Percentiles rank a stretch among this genome's conserved stretches.
These are phyloP conservation scores for Zeugodacus cucurbitae DNA, from an alignment of 1,140 invertebrate species.

Conservation along the genomic window DNA sequence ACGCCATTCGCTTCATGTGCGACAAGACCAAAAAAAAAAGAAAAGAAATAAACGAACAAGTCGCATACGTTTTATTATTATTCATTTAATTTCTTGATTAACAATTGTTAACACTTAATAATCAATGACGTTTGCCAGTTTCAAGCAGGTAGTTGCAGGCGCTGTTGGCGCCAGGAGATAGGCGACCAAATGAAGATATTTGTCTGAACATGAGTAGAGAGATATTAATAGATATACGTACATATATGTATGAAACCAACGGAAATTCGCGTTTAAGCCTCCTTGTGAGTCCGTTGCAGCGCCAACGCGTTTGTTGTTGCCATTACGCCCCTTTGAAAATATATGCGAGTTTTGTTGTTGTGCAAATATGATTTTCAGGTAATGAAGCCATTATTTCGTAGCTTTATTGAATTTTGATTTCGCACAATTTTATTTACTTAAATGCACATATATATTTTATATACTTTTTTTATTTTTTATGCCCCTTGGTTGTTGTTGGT, in stretches of 20 bases:
- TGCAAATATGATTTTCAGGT: neutral
- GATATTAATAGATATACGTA: neutral
- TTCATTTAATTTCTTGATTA: conserved; percentile 31
- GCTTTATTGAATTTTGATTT: conserved; percentile 12
- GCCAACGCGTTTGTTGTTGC: neutral
- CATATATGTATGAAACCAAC: neutral
- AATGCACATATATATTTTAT: neutral
- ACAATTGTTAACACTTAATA: conserved; percentile 36
- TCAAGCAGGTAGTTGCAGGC: neutral
- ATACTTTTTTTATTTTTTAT: neutral
- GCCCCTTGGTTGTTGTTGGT: neutral
- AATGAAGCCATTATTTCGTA: neutral
- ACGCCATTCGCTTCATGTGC: neutral
- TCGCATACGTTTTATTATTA: conserved; percentile 18
- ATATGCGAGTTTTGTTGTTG: neutral
- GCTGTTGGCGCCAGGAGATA: neutral
- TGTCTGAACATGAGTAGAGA: neutral
- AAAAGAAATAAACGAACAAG: neutral
- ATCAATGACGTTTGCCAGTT: conserved; percentile 1
- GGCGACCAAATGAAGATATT: neutral
- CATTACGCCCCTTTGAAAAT: neutral
- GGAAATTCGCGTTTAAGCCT: neutral
- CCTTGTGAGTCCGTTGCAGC: neutral
- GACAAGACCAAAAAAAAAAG: neutral
- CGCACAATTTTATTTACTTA: neutral